Conservation (phyloP, 2,888 invertebrate species). For the Syrista parreyssii region DNA sequence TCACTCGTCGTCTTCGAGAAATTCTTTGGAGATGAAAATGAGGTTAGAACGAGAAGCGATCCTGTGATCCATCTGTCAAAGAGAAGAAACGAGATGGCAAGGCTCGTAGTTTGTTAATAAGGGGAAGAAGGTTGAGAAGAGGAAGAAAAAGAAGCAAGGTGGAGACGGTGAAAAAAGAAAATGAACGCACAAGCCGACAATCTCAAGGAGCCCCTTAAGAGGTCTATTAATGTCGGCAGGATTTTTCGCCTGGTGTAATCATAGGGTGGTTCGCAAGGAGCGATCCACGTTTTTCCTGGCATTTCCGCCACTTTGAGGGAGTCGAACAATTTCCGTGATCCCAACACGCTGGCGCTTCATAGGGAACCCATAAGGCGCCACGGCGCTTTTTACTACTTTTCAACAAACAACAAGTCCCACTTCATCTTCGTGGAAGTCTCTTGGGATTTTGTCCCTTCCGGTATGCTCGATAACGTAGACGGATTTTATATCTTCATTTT, state of each 20-base stretch:
- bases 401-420: conserved; percentile 6
- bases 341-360: not conserved
- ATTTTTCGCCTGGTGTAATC: conserved; percentile 51
- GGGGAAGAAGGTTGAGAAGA: not conserved
- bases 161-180: conserved; percentile 32
- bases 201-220: conserved; percentile 33
- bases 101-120: not conserved
- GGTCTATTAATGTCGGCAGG: conserved; percentile 52
- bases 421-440: not conserved
- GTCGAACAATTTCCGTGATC: conserved; percentile 46
- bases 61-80: not conserved
- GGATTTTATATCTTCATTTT: not conserved
- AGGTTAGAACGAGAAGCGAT: not conserved
- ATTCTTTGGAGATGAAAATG: not conserved
- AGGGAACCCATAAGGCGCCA: conserved; percentile 9
- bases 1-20: not conserved
- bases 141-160: conserved; percentile 15
- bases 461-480: not conserved
- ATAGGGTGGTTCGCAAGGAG: conserved; percentile 31
- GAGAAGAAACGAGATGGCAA: not conserved
- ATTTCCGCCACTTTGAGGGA: conserved; percentile 45
- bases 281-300: conserved; percentile 39
- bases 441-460: not conserved
- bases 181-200: conserved; percentile 20
- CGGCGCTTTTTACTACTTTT: conserved; percentile 27